A percentile compares a stretch with the other conserved stretches of the same genome.
phyloP scores from a whole-genome alignment of 2,113 vertebrate genomes.

The Sturnus vulgaris region DNA sequence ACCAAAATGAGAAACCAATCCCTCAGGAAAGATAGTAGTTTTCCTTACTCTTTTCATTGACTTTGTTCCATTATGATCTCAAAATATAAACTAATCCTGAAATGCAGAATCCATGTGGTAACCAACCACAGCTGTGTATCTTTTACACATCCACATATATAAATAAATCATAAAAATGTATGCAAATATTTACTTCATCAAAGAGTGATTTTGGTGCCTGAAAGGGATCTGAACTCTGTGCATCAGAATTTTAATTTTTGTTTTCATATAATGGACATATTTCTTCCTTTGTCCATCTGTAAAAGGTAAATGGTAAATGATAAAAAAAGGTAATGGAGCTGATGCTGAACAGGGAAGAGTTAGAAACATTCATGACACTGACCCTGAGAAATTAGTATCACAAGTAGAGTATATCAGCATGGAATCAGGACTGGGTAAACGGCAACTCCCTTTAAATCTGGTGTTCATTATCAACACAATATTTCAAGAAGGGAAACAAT shows the following conservation, averaged over 20 bases:
- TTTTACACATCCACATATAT: neutral
- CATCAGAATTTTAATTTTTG: neutral
- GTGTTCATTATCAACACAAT: neutral
- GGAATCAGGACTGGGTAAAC: neutral
- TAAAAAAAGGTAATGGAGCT: neutral
- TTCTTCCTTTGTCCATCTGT: neutral
- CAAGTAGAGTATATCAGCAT: neutral
- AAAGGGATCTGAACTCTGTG: neutral
- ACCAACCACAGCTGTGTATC: neutral
- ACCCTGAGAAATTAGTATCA: neutral
- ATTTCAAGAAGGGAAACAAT: neutral
- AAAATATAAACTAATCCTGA: neutral
- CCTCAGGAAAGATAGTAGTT: neutral
- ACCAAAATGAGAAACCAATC: neutral
- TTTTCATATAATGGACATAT: neutral
- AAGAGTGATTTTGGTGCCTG: neutral
- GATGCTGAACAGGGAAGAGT: neutral
- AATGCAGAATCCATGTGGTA: neutral
- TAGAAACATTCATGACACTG: neutral
- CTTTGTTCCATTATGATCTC: neutral
- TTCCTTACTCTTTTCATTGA: neutral
- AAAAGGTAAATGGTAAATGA: neutral
- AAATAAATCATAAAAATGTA: neutral
- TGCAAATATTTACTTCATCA: neutral
- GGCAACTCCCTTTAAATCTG: neutral